A percentile compares a stretch with the other conserved stretches of the same genome.
These are phyloP conservation scores for Drosophila macrospina DNA, from an alignment of 2,888 invertebrate genomes.

Conservation along the genomic window DNA sequence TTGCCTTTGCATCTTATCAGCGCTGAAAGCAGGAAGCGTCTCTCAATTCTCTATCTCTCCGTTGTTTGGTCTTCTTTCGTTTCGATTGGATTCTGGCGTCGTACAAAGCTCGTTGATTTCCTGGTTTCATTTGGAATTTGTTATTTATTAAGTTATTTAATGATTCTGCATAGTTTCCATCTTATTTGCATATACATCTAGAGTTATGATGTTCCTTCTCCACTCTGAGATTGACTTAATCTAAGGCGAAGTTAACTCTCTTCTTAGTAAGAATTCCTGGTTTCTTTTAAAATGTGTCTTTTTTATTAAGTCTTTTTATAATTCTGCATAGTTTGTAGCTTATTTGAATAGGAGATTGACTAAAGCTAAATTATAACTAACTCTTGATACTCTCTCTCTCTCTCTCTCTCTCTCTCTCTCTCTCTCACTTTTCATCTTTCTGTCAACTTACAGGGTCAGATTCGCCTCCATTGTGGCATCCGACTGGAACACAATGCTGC, in stretches of 20 bases:
- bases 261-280: too few species aligned
- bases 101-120: slow-evolving; percentile 35
- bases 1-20: slow-evolving; percentile 44
- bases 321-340: neutral
- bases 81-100: neutral
- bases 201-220: too few species aligned
- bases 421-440: neutral
- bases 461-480: slow-evolving; percentile 81
- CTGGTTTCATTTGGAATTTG: slow-evolving; percentile 15
- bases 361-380: slow-evolving; percentile 10
- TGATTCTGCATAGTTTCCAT: neutral
- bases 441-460: slow-evolving; percentile 46
- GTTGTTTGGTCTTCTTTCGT: neutral
- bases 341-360: neutral
- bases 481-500: slow-evolving; percentile 84
- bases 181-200: neutral
- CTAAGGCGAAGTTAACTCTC: neutral
- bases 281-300: too few species aligned
- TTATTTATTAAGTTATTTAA: neutral
- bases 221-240: neutral
- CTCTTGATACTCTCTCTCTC: neutral
- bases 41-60: slow-evolving; percentile 28
- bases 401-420: neutral
- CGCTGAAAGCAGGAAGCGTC: slow-evolving; percentile 41
- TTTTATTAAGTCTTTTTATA: neutral